Base-by-base conservation (phyloP, 2,797 vertebrate genomes). In the Pseudotriccus pelzelni region DNA sequence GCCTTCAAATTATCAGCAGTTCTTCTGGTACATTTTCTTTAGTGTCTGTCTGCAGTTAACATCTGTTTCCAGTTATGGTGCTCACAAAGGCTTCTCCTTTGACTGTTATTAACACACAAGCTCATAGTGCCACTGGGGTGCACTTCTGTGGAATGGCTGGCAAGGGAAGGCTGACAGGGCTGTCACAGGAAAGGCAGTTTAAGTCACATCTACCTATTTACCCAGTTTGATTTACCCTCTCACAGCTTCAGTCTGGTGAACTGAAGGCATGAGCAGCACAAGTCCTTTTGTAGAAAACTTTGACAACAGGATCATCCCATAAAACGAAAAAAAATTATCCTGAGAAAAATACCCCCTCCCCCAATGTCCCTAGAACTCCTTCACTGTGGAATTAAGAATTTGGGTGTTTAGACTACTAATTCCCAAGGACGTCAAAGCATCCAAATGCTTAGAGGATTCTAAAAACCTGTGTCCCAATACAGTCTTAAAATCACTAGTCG, bases 61-160 rank as follows among this genome's bases (percentile, higher is more conserved):
- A 96, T 89, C 93, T 95, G 88, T 78, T 95, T 87, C 86, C 84
- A 92, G 93, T 83, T 81, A 77, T 5, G 44, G 83, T 67, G 64
- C 39, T 39, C 84, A 74, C 89, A 92, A 69, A 85, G 66, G 79
- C 62, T 87, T 88, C 79, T 92, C 69, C 73, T 94, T 17, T 58
- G 89, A 69, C 79, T 96, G 7, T 79, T 91, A 94, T 74, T 91
- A 92, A 90, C 69, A 53, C 66, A 28, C 30, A 46, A n/a, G 70
- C 77, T 86, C 83, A 24, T 17, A 64, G 73, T 84, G 74, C 70
- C 79, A 81, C 74, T 52, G 94, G 89, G 63, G 63, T 84, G 59
- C 16, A 37, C 52, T 90, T 88, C 47, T 63, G 52, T 67, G 66
- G 41, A 76, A 36, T 0, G 8, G 50, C 43, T 84, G 79, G 84